phyloP scores from a whole-genome alignment of 2,797 vertebrate genomes.

The Emydoidea blandingii region DNA sequence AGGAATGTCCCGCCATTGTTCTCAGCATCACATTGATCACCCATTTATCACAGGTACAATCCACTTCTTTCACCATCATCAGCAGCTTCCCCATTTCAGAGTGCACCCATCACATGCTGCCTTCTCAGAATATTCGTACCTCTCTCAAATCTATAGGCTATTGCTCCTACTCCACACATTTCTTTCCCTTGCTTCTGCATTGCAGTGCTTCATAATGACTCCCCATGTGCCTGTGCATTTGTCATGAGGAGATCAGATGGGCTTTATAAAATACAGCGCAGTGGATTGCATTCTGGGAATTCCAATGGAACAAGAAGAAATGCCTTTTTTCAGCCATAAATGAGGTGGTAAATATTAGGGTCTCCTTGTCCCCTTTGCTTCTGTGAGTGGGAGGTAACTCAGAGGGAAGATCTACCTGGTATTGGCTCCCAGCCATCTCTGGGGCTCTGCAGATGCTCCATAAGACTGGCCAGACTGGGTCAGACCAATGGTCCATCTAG shows the following conservation, averaged over 20 bases:
- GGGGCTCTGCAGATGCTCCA: no score
- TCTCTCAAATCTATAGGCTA: no score
- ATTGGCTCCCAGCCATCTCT: no score
- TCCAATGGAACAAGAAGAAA: background rate
- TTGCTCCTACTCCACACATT: no score
- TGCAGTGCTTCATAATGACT: background rate
- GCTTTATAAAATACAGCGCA: conserved; percentile 14
- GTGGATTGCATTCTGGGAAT: background rate
- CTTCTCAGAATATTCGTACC: no score
- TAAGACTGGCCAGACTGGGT: no score
- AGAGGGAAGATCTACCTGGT: no score
- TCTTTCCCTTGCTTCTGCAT: no score
- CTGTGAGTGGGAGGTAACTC: background rate
- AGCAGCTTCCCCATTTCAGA: conserved; percentile 14
- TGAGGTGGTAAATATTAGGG: background rate
- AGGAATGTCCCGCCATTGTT: background rate
- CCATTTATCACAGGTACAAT: background rate
- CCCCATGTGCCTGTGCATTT: conserved; percentile 18
- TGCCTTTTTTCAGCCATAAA: background rate
- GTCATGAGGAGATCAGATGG: background rate
- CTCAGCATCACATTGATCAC: background rate
- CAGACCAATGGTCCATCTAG: no score
- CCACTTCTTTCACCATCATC: background rate
- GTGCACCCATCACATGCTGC: background rate
- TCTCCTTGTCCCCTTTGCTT: conserved; percentile 14